phyloP scores from a whole-genome alignment of 2,888 invertebrate species.

The Chrysodeixis includens region DNA sequence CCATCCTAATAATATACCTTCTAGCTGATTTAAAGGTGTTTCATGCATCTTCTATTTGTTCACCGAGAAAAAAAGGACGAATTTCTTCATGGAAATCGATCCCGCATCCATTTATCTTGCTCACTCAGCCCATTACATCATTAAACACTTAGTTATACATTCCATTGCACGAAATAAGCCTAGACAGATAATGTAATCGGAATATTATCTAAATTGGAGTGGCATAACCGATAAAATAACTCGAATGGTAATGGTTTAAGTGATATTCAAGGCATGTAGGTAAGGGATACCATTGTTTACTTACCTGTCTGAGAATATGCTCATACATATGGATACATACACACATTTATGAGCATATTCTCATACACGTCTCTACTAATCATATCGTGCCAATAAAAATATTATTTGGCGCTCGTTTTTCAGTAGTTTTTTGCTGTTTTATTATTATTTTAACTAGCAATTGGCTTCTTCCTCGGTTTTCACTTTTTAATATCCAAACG shows the following conservation, averaged over 20 bases:
- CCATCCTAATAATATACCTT: not conserved
- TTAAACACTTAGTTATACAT: conserved; percentile 12
- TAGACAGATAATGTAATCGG: conserved; percentile 19
- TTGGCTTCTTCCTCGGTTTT: not conserved
- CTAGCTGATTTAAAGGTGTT: not conserved
- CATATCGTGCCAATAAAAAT: not conserved
- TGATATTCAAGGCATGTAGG: conserved; percentile 28
- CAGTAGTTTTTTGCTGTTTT: not conserved
- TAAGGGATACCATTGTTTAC: conserved; percentile 14
- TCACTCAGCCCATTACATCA: not conserved
- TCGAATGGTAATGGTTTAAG: conserved; percentile 8
- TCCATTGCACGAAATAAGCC: not conserved
- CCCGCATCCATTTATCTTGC: not conserved
- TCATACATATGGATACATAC: conserved; percentile 5
- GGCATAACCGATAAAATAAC: conserved; percentile 27
- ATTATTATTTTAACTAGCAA: not conserved
- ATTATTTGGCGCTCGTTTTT: not conserved
- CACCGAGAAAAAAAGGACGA: not conserved
- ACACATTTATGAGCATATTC: not conserved
- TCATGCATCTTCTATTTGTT: not conserved
- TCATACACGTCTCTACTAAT: conserved; percentile 17
- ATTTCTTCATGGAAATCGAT: not conserved
- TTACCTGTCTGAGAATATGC: conserved; percentile 35
- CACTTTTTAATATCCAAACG: too few species aligned
- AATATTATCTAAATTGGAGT: conserved; percentile 32